phyloP scores from a whole-genome alignment of 2,113 vertebrate species.

The Nanger granti region DNA sequence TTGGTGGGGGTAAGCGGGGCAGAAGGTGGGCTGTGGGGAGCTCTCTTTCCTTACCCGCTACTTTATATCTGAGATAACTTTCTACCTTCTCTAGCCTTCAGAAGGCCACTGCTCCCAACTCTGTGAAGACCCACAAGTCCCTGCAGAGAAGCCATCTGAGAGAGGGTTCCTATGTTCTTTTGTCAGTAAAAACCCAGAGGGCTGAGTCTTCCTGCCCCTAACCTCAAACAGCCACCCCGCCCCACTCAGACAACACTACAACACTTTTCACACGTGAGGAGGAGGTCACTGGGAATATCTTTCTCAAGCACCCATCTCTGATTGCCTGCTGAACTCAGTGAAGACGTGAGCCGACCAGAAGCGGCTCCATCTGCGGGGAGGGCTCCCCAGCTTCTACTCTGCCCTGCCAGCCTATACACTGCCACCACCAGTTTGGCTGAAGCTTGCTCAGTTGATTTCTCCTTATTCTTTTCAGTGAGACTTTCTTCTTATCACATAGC shows the following conservation, averaged over 20 bases:
- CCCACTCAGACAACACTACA: accelerated
- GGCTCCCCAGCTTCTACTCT: too few species aligned
- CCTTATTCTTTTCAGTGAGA: background rate
- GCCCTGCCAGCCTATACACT: background rate
- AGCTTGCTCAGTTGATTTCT: background rate
- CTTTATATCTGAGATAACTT: background rate
- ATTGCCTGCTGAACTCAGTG: background rate
- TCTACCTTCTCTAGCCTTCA: background rate
- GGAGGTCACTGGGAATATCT: background rate
- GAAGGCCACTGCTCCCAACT: background rate
- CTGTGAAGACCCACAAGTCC: background rate
- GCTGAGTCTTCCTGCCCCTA: background rate
- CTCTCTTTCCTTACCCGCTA: background rate
- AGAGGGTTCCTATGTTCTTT: background rate
- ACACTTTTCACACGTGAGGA: background rate
- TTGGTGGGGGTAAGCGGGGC: background rate
- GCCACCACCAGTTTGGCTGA: background rate
- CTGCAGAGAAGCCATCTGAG: background rate
- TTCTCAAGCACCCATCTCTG: background rate
- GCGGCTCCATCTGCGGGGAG: accelerated
- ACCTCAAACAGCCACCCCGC: background rate
- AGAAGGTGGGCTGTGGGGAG: accelerated
- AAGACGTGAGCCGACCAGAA: background rate
- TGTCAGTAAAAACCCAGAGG: background rate
- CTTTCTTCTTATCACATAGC: background rate